Evolutionary conservation across 1,140 invertebrate genomes (phyloP).

Genomic region (Pentalonia nigronervosa): DNA sequence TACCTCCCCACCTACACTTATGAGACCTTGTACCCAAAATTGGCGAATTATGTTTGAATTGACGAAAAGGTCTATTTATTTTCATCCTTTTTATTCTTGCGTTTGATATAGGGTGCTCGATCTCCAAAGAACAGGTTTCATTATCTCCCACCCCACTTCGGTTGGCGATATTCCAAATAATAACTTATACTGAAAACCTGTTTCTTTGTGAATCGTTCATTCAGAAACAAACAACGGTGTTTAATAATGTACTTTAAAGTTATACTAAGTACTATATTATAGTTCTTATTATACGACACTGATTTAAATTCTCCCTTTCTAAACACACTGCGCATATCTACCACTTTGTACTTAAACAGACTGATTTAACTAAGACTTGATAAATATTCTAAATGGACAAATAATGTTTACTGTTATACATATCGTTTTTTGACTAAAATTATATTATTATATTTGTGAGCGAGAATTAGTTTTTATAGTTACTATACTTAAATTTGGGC

Average conservation of each 20-base stretch:
- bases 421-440: neutral
- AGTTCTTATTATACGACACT: slow-evolving; percentile 13
- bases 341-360: neutral
- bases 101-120: neutral
- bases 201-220: slow-evolving; percentile 49
- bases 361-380: neutral
- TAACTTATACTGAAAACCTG: slow-evolving; percentile 45
- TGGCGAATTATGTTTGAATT: neutral
- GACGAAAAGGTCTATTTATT: neutral
- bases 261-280: neutral
- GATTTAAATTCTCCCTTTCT: slow-evolving; percentile 14
- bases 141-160: neutral
- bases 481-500: neutral
- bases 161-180: slow-evolving; percentile 41
- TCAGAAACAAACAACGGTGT: slow-evolving; percentile 6
- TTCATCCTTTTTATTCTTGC: neutral
- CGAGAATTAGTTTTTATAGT: neutral
- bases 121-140: slow-evolving; percentile 29
- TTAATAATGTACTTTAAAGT: slow-evolving; percentile 24
- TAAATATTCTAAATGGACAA: neutral
- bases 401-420: neutral
- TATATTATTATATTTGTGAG: neutral
- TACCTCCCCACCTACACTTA: neutral
- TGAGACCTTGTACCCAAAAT: slow-evolving; percentile 39
- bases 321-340: neutral